Evolutionary conservation across 2,888 invertebrate species (phyloP), one percentile per base, ranked within the genome.

Genomic region (Agrochola circellaris): DNA sequence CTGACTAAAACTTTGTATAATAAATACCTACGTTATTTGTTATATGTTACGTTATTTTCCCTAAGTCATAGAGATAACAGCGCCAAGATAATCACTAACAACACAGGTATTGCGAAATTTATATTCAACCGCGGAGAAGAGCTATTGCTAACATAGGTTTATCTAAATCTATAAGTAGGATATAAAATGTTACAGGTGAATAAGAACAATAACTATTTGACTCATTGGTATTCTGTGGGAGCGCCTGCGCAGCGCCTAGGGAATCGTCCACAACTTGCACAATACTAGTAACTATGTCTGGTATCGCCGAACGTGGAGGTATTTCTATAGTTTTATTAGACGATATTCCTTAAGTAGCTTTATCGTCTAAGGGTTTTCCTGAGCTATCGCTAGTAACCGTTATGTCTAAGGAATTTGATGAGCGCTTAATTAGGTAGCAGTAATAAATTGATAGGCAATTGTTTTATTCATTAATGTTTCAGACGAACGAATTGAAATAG

Each of bases 181-280:
- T 84, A 67, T 45, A 61, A 61, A 66, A 61, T 38, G 48, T 26
- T 34, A 64, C 81, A 80, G 34, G 65, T 81, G 85, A 84, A 84
- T 56, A 75, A 60, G 65, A 64, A 82, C 75, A 84, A 67, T 72
- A 48, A 68, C 34, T 83, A 79, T 67, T 79, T 51, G 73, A 26
- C 61, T 81, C 85, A 81, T 81, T 81, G 81, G n/a, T 73, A 81
- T 81, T 66, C 80, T 42, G 58, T 77, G 78, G 51, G 65, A 61
- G 83, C 64, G 83, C n/a, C 54, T 56, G 82, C 77, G 30, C 67
- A 62, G 30, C 20, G 38, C 42, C 13, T 51, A 42, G 17, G 58
- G 84, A 56, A 15, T 17, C n/a, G 54, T 45, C 54, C n/a, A 30
- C 79, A 23, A 79, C 80, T 42, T 61, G 80, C 61, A 56, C 45